phyloP scores from a whole-genome alignment of 2,113 vertebrate species.

The Myiopsitta monachus region DNA sequence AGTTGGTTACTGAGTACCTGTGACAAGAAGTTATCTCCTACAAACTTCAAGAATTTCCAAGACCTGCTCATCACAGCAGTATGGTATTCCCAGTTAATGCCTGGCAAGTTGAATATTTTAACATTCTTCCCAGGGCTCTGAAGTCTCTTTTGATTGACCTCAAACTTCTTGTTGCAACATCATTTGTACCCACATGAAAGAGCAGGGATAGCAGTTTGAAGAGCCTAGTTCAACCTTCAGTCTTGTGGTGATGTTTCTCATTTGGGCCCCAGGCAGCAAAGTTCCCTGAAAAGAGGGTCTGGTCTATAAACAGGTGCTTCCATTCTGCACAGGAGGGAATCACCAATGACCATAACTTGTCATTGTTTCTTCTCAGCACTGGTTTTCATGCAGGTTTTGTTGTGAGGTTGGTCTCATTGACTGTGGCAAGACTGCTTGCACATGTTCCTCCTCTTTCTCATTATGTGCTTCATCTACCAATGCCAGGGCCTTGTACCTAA shows the following conservation, averaged over 20 bases:
- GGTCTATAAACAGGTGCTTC: background rate
- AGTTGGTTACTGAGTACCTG: background rate
- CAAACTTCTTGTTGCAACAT: background rate
- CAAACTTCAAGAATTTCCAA: too few species aligned
- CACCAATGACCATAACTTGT: background rate
- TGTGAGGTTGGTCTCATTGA: background rate
- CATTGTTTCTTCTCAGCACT: background rate
- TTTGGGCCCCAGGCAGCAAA: background rate
- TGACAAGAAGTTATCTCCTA: too few species aligned
- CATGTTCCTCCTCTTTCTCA: background rate
- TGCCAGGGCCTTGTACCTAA: background rate
- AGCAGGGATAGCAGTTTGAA: background rate
- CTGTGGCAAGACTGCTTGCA: background rate
- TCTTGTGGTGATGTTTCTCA: background rate
- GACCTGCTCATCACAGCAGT: too few species aligned
- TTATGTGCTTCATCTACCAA: background rate
- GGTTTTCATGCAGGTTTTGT: background rate
- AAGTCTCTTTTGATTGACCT: background rate
- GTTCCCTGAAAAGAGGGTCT: background rate
- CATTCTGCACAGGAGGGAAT: background rate
- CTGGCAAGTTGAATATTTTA: background rate
- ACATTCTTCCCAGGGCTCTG: background rate
- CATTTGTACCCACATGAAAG: background rate
- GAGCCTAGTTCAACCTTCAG: background rate
- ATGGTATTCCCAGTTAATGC: too few species aligned